Evolutionary conservation across 2,797 vertebrate genomes (phyloP), one percentile per base, ranked within the genome.

Genomic region (Acanthornis magna): DNA sequence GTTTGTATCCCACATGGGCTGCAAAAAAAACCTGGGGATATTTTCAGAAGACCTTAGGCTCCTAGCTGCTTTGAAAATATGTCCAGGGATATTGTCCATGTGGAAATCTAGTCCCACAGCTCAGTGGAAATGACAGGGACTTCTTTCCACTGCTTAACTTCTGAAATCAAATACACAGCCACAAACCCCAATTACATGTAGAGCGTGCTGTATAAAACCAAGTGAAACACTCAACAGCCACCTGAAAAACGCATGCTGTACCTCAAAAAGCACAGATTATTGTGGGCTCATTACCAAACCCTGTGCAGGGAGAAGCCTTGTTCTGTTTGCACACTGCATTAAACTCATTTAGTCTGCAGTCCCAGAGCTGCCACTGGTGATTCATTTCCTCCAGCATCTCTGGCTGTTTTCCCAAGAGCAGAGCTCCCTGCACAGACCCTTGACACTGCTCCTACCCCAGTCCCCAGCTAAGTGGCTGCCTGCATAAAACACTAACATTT

Each of bases 281-380:
- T 15, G 4, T 84, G 80, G 57, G 32, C 70, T 90, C 18, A 1
- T 90, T 71, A 77, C 42, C 47, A 84, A 80, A 43, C 16, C 57
- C 50, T 42, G 2, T 26, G 57, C 8, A 85, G 71, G 81, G 38
- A 92, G 55, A 26, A 58, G 27, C 40, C 60, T 92, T 78, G 43
- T 82, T 92, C 81, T 92, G 32, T 75, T 94, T 91, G 68, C 91
- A 92, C 67, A 74, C n/a, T 19, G 21, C 81, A 87, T 85, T 96
- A 76, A 76, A 73, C 75, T 63, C 43, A 43, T 84, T 92, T 87
- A 89, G 5, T 27, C 17, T 65, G 50, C 30, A 40, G 66, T 62
- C 66, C 73, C 88, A 81, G 83, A 74, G 79, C 45, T 68, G 45
- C 62, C 20, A 54, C 45, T 88, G 70, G 32, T 67, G 42, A 84